Evolutionary conservation across 1,140 invertebrate genomes (phyloP), one percentile per base, ranked within the genome.

Genomic region (Muscidifurax raptorellus): DNA sequence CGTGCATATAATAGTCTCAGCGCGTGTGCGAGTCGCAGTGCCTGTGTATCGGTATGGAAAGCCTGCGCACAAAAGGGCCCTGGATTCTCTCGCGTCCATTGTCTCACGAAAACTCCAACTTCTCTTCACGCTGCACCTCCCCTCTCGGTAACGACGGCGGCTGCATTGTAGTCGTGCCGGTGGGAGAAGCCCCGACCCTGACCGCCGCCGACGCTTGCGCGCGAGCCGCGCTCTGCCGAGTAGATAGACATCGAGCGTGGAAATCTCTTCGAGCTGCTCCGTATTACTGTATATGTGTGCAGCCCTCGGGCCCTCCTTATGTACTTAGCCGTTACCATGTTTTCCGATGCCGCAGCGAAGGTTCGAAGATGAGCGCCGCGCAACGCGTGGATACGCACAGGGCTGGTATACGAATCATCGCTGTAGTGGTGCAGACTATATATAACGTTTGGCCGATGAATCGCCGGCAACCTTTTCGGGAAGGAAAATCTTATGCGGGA

Each of bases 141-240:
- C 6, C 52, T n/a, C 36, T 40, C 36, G 36, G 36, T 10, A 9
- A 30, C 77, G 66, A 6, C 30, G 66, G 25, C 32, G 28, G 27
- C 12, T 69, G 67, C 27, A 27, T 7, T 18, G 71, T 28, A 32
- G 32, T 32, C 0, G 0, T 59, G 52, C 25, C 12, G 74, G 10
- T 36, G 40, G 40, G 27, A 81, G 27, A 66, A 80, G 78, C 78
- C 83, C 32, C 83, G 83, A 85, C 78, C 83, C 83, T 85, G 83
- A 85, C 83, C 83, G 83, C 9, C 52, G 82, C 47, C 67, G 15
- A 52, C 13, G 74, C 36, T 25, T 15, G 74, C 22, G 30, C 64
- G 25, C 22, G 59, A 18, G 59, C 22, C 12, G 6, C 10, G 25
- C 12, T 25, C 6, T 72, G n/a, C n/a, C 36, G 36, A 59, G 25